A percentile compares a stretch with the other conserved stretches of the same genome.
Conservation (phyloP, 2,797 vertebrate species). For the Gorsachius magnificus region DNA sequence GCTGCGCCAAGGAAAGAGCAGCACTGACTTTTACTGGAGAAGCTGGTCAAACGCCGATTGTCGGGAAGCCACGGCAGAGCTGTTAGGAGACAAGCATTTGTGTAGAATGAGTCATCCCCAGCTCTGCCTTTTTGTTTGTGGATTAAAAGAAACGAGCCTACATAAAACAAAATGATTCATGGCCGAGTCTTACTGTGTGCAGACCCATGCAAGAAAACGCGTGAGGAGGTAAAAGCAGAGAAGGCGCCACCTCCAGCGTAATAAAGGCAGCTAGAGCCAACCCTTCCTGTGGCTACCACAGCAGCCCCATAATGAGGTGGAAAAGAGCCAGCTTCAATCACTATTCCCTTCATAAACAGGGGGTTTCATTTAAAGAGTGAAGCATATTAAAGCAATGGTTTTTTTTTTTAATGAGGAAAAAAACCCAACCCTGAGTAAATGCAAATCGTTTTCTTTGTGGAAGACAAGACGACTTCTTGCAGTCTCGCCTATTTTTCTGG, state of each 20-base stretch:
- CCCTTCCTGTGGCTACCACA: background rate
- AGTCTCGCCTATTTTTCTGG: conserved; percentile 37
- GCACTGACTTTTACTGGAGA: background rate
- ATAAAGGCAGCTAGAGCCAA: background rate
- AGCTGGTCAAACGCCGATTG: background rate
- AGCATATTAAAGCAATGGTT: background rate
- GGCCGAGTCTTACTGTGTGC: background rate
- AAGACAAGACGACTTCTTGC: conserved; percentile 33
- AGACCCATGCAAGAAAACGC: background rate
- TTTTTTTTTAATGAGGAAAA: background rate
- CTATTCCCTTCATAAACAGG: background rate
- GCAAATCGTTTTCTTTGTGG: background rate
- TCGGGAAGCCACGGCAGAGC: conserved; percentile 4
- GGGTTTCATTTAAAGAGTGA: background rate
- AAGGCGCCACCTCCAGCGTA: background rate
- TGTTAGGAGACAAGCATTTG: background rate
- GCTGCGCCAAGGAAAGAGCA: background rate
- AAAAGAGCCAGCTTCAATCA: background rate
- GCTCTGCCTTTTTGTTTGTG: conserved; percentile 36
- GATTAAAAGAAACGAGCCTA: background rate
- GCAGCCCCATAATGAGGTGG: conserved; percentile 2
- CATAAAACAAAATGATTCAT: background rate
- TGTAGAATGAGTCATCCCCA: conserved; percentile 23
- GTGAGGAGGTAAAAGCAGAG: background rate
- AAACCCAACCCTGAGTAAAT: background rate